Evolutionary conservation across 2,888 invertebrate species (phyloP), one percentile per base, ranked within the genome.

Genomic region (Drosophila differens): DNA sequence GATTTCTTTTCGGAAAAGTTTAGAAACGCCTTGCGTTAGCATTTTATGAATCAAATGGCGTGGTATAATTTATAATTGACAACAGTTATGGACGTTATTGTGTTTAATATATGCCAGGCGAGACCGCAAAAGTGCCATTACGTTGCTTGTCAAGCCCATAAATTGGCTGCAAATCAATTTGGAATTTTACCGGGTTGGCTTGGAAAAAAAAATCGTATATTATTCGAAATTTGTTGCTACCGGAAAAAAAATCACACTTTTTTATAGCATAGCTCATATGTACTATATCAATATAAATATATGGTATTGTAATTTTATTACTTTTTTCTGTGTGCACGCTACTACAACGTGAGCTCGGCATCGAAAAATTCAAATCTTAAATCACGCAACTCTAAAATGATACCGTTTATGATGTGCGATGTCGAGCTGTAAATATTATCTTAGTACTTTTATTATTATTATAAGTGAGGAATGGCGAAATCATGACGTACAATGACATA

Each of bases 341-440:
- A 41, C 19, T 19, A 16, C 51, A 58, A 57, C 85, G 76, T 84
- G 84, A 65, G 59, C 28, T n/a, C 30, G 16, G 16, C 47, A 47
- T 58, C 61, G 39, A 47, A 39, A 68, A 74, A 30, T 19, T 58
- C 41, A 68, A 59, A 67, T 39, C 53, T n/a, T 28, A 55, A 82
- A 67, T 87, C 83, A 87, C 88, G 83, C 80, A 84, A 60, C 28
- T 66, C 44, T 19, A 44, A 76, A 71, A 70, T 83, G 54, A 70
- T 75, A 47, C 53, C 58, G 63, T 84, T 85, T 87, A 85, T 65
- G 73, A 85, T 72, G 75, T 82, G 85, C 71, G 69, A 82, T n/a
- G 58, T 68, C 68, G 30, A 74, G 47, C 51, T 75, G 63, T 22
- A 63, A 66, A 65, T 68, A 25, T 71, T 28, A 25, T 30, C 52